phyloP scores from a whole-genome alignment of 2,888 invertebrate genomes.

The Coleophora deauratella region DNA sequence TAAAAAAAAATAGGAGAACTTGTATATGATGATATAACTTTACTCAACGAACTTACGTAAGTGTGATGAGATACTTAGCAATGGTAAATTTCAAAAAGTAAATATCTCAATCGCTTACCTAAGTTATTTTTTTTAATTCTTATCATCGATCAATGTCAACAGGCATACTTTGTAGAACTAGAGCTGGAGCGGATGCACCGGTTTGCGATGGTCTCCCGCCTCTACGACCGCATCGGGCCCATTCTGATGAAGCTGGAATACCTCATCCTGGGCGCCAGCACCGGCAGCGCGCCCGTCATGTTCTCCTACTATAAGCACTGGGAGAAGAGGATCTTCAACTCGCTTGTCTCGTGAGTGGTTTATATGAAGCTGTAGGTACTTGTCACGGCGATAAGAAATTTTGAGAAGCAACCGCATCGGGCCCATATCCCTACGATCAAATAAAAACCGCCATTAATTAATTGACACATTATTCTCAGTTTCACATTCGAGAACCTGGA shows the following conservation, averaged over 20 bases:
- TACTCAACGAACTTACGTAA: too few species aligned
- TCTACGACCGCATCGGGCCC: constrained; percentile 87
- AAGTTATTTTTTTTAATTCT: too few species aligned
- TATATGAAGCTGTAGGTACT: not conserved
- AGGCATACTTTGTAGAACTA: constrained; percentile 83
- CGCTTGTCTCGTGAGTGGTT: constrained; percentile 42
- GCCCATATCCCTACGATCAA: too few species aligned
- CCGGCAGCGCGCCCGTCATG: constrained; percentile 84
- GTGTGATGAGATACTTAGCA: too few species aligned
- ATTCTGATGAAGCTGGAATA: constrained; percentile 90
- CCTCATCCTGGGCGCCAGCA: constrained; percentile 84
- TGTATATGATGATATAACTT: too few species aligned
- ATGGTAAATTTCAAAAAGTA: too few species aligned
- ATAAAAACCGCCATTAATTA: too few species aligned
- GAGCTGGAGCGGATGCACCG: constrained; percentile 80
- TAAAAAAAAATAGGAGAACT: too few species aligned
- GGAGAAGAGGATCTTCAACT: constrained; percentile 84
- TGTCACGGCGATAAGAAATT: too few species aligned
- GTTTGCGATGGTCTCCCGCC: constrained; percentile 77
- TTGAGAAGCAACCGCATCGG: too few species aligned
- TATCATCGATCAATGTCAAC: too few species aligned
- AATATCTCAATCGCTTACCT: too few species aligned
- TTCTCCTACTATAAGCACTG: constrained; percentile 84
- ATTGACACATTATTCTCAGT: constrained; percentile 34
- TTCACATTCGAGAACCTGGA: constrained; percentile 82